Percentiles rank a stretch among this genome's conserved stretches.
phyloP scores from a whole-genome alignment of 1,140 invertebrate genomes.

The Ceratosolen solmsi region DNA sequence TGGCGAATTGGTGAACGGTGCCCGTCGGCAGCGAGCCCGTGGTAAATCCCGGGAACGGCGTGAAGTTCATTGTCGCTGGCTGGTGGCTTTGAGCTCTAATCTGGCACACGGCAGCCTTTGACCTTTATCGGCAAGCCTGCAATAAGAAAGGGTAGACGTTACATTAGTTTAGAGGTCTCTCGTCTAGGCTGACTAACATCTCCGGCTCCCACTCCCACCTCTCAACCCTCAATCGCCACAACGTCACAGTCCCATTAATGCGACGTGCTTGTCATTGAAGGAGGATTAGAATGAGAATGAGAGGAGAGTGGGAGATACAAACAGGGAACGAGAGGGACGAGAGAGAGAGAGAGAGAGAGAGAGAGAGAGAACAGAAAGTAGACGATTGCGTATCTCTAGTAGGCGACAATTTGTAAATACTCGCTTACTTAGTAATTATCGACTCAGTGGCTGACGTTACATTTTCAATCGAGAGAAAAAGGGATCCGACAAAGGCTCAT shows the following conservation, averaged over 20 bases:
- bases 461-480: background rate
- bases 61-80: constrained; percentile 78
- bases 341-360: background rate
- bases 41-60: constrained; percentile 78
- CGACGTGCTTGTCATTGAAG: no score
- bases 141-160: background rate
- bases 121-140: constrained; percentile 1
- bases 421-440: background rate
- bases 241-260: no score
- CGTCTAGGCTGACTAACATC: background rate
- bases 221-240: no score
- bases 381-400: background rate
- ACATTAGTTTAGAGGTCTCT: background rate
- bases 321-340: no score
- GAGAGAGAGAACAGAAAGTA: no score
- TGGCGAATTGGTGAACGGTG: constrained; percentile 80
- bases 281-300: no score
- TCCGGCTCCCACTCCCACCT: no score
- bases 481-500: background rate
- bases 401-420: no score
- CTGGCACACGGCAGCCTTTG: background rate
- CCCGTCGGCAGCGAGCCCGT: constrained; percentile 77
- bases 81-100: background rate
- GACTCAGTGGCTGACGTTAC: background rate
- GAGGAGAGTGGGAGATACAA: no score